Conservation (phyloP, 2,888 invertebrate genomes). For the Monopis laevigella region DNA sequence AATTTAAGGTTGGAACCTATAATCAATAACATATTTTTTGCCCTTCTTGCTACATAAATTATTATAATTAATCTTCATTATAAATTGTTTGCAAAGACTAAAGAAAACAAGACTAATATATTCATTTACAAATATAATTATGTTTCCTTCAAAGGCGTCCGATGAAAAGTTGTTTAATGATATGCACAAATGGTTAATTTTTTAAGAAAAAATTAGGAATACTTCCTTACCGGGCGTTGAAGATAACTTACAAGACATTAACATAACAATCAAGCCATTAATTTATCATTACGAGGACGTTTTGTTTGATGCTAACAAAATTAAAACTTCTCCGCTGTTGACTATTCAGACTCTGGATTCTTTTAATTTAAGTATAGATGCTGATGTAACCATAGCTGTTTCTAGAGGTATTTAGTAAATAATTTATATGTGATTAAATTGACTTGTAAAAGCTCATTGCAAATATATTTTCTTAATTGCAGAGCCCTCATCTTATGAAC, state of each 20-base stretch:
- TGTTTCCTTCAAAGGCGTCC: not conserved
- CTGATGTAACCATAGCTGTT: constrained; percentile 29
- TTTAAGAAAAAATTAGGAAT: not conserved
- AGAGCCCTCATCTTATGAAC: constrained; percentile 21
- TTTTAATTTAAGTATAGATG: constrained; percentile 34
- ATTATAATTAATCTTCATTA: too few species aligned
- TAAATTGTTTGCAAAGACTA: too few species aligned
- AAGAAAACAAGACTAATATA: too few species aligned
- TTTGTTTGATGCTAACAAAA: not conserved
- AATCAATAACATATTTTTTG: too few species aligned
- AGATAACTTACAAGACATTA: not conserved
- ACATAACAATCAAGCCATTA: not conserved
- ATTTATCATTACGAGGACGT: not conserved
- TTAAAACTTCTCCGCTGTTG: not conserved
- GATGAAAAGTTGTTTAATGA: constrained; percentile 1
- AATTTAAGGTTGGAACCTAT: too few species aligned
- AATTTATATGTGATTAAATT: too few species aligned
- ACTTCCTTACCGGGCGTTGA: not conserved
- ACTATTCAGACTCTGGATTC: constrained; percentile 8
- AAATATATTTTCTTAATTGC: constrained; percentile 15
- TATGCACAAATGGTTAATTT: constrained; percentile 2
- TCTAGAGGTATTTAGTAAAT: constrained; percentile 19
- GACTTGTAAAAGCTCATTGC: too few species aligned
- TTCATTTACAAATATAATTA: not conserved
- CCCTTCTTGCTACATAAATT: too few species aligned